Conservation (phyloP, 2,888 invertebrate genomes). For the Pristionchus maxplancki region DNA sequence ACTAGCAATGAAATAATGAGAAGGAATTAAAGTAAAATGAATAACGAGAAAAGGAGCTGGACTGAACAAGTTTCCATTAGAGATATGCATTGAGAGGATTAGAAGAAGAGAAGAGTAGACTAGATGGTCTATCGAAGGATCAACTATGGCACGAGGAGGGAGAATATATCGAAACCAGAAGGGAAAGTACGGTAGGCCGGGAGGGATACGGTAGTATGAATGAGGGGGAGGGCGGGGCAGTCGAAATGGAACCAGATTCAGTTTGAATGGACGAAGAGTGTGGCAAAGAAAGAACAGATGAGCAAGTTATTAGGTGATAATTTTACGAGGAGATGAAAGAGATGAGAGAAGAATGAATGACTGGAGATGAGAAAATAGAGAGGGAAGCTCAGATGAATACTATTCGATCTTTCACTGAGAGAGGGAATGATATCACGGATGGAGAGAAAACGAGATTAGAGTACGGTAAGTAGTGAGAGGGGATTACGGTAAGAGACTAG, state of each 20-base stretch:
- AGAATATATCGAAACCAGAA: background rate
- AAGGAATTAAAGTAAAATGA: background rate
- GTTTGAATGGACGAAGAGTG: slow-evolving; percentile 5
- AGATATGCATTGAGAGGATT: background rate
- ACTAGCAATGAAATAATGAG: background rate
- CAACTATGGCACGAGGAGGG: background rate
- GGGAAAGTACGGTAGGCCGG: background rate
- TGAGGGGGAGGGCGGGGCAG: background rate
- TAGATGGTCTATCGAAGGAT: slow-evolving; percentile 4
- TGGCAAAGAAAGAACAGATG: slow-evolving; percentile 18
- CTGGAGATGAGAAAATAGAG: background rate
- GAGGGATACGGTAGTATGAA: slow-evolving; percentile 32
- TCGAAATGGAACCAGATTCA: slow-evolving; percentile 2
- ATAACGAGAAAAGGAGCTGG: background rate
- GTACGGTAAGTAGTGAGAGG: slow-evolving; percentile 12
- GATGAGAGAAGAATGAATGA: slow-evolving; percentile 21
- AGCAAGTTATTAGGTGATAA: slow-evolving; percentile 12
- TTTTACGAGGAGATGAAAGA: slow-evolving; percentile 14
- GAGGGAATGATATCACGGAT: slow-evolving; percentile 15
- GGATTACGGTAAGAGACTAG: slow-evolving; percentile 23
- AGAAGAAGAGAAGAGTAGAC: background rate
- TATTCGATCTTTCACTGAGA: slow-evolving; percentile 9
- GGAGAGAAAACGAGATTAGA: background rate
- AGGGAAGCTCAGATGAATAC: slow-evolving; percentile 36
- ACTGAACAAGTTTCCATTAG: slow-evolving; percentile 9